These are phyloP conservation scores for Suillia variegata DNA, from an alignment of 2,888 invertebrate genomes.

Conservation along the genomic window DNA sequence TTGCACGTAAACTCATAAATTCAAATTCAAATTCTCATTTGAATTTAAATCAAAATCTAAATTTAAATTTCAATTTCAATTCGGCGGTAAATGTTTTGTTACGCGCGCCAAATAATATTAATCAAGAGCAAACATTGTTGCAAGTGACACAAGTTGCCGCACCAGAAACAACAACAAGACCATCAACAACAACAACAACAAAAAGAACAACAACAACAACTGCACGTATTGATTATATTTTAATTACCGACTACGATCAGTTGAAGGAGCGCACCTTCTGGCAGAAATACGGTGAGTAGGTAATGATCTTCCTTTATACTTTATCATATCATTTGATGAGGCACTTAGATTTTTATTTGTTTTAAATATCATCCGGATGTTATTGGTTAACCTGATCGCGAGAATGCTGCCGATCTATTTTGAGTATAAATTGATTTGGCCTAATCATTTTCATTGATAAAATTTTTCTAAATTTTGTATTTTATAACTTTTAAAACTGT, in stretches of 20 bases:
- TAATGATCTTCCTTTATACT: slow-evolving; percentile 35
- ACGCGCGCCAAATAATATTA: slow-evolving; percentile 49
- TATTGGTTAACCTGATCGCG: no score
- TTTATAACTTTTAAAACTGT: no score
- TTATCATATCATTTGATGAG: no score
- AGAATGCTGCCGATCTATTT: no score
- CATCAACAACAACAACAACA: slow-evolving; percentile 21
- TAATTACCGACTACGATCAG: slow-evolving; percentile 47
- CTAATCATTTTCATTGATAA: no score
- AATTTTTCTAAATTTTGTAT: no score
- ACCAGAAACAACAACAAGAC: slow-evolving; percentile 41
- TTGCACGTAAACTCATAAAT: neutral
- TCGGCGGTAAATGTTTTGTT: slow-evolving; percentile 44
- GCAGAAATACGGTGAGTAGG: slow-evolving; percentile 58
- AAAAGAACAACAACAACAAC: slow-evolving; percentile 30
- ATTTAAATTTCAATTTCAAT: slow-evolving; percentile 30
- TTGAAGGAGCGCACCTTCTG: slow-evolving; percentile 38
- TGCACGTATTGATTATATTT: slow-evolving; percentile 41
- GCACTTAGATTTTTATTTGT: no score
- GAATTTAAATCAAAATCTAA: neutral
- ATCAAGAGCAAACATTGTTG: slow-evolving; percentile 52
- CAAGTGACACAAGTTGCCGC: slow-evolving; percentile 39
- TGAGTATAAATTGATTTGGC: no score
- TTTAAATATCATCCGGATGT: no score
- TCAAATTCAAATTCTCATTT: neutral